Evolutionary conservation across 2,888 invertebrate genomes (phyloP), one percentile per base, ranked within the genome.

Genomic region (Acrocera orbiculus): DNA sequence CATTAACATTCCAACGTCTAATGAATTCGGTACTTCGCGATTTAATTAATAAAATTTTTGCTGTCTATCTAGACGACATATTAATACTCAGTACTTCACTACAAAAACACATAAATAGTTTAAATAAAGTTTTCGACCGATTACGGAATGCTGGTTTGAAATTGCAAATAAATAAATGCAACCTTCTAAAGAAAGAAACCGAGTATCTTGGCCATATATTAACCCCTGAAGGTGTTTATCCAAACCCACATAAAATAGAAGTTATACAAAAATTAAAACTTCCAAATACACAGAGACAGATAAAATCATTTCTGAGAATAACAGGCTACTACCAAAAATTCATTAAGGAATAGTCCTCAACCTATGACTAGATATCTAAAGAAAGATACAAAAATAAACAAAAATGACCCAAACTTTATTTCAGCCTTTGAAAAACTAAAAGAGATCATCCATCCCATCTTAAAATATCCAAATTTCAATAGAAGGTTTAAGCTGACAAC

Each of bases 191-290:
- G n/a, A 44, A 44, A 32, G 42, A 44, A 37, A 43, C 51, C 1
- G 39, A 41, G 16, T 52, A 41, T 35, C 32, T 52, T 9, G 50
- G 53, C 6, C 49, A 48, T 26, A 30, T 51, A 4, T 22, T 37
- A 9, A 37, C 34, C 3, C 17, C 40, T 8, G 44, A 45, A 2
- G 43, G 42, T 9, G 38, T 44, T 11, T 38, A 40, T 28, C 38
- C 38, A 4, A 43, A 41, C 16, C 38, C 35, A 1, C 28, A 39
- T 8, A 40, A 42, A 28, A 28, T 38, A 6, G 10, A 40, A 30
- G 7, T 23, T 13, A 30, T 38, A 11, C 26, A 24, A 11, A 32
- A 32, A 10, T 17, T 32, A n/a, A 25, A 32, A 26, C 17, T 32
- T 11, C 32, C 32, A 16, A 11, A 8, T 8, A 26, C 32, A 7